Conservation (phyloP, 2,113 vertebrate species). For the Peromyscus leucopus region DNA sequence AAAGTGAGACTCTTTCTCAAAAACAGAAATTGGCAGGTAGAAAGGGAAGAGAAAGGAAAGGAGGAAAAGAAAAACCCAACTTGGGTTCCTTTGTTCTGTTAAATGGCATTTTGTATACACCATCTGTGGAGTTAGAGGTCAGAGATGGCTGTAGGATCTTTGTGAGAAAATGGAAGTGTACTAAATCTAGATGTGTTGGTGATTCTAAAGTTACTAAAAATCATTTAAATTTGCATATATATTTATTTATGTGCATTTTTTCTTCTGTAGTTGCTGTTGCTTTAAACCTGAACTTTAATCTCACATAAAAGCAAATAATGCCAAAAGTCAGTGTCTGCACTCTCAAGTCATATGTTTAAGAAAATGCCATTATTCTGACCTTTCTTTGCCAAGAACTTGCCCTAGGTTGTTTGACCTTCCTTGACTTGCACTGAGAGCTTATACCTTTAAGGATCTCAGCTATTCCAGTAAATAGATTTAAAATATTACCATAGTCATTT, state of each 20-base stretch:
- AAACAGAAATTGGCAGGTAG: not conserved
- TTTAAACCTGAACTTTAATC: not conserved
- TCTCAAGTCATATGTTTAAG: not conserved
- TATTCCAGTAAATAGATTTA: conserved; percentile 74
- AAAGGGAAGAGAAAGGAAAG: not conserved
- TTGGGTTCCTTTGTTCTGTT: no score
- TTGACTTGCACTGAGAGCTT: not conserved
- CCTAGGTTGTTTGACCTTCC: conserved; percentile 24
- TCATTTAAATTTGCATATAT: not conserved
- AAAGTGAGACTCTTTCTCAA: not conserved
- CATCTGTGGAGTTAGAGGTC: not conserved
- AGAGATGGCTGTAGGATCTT: not conserved
- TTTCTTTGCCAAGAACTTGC: conserved; percentile 45
- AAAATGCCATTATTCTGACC: not conserved
- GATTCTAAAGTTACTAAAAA: not conserved
- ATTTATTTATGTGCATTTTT: not conserved
- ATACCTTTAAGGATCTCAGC: conserved; percentile 16
- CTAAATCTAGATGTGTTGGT: not conserved
- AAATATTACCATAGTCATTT: conserved; percentile 62
- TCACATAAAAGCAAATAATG: not conserved
- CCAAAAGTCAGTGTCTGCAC: conserved; percentile 5
- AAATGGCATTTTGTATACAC: not conserved
- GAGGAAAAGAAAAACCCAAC: not conserved
- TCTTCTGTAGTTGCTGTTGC: not conserved
- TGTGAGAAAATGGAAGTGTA: not conserved